Percentiles rank a stretch among this genome's conserved stretches.
Conservation (phyloP, 2,113 vertebrate species). For the Siniperca chuatsi region DNA sequence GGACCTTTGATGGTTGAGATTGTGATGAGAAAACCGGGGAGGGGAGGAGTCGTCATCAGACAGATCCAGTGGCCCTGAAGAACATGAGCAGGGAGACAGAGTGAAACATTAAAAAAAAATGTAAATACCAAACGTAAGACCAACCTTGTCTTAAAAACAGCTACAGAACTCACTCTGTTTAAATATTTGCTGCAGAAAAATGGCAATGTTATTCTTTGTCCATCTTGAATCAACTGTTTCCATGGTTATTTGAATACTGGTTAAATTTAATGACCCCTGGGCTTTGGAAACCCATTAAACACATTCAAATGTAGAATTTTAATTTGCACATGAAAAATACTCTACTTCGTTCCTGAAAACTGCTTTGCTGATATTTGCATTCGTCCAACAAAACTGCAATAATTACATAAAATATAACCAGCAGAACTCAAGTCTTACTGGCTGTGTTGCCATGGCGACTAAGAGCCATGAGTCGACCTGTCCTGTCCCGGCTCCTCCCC, state of each 20-base stretch:
- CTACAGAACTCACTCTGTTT: not conserved
- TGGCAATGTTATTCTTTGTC: not conserved
- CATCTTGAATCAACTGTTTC: not conserved
- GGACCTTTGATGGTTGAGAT: constrained; percentile 46
- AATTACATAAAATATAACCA: not conserved
- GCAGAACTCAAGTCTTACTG: not conserved
- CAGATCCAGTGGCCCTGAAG: constrained; percentile 34
- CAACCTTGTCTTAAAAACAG: not conserved
- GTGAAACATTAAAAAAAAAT: not conserved
- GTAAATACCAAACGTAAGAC: no score
- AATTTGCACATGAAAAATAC: not conserved
- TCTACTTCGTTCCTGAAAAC: not conserved
- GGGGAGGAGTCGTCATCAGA: constrained; percentile 62
- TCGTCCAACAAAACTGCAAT: not conserved
- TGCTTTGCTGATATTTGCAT: not conserved
- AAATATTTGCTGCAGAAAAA: not conserved
- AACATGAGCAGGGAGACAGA: not conserved
- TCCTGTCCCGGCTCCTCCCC: constrained; percentile 6
- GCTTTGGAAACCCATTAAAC: constrained; percentile 8
- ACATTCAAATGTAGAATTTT: not conserved
- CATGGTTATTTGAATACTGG: not conserved
- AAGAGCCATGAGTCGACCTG: not conserved
- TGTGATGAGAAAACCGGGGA: constrained; percentile 60
- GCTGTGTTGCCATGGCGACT: constrained; percentile 39
- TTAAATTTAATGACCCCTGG: not conserved